Conservation (phyloP, 2,113 vertebrate species). For the Hyperoodon ampullatus region DNA sequence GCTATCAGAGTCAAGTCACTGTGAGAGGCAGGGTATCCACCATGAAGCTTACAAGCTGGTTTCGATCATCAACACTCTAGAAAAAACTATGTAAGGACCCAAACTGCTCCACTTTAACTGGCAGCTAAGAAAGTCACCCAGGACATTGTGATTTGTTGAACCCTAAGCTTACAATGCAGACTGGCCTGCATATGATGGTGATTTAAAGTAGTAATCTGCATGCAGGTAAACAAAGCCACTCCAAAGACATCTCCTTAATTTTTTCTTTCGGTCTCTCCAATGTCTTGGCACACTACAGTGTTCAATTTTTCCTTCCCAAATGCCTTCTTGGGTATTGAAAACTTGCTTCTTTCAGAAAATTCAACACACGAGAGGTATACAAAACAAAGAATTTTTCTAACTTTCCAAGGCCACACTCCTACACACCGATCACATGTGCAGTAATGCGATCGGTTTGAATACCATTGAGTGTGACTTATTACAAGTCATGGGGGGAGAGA, state of each 20-base stretch:
- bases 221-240: background rate
- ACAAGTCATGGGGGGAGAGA: background rate
- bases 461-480: background rate
- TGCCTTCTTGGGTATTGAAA: background rate
- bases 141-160: background rate
- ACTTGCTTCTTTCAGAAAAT: conserved; percentile 2
- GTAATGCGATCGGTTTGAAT: background rate
- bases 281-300: background rate
- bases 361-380: background rate
- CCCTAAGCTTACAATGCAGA: background rate
- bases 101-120: background rate
- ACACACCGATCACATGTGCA: background rate
- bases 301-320: background rate
- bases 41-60: background rate
- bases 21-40: background rate
- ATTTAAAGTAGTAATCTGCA: background rate
- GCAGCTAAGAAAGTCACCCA: background rate
- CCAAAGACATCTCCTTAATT: background rate
- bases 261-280: background rate
- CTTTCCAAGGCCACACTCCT: background rate
- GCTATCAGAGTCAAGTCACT: background rate
- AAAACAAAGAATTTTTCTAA: background rate
- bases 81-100: background rate
- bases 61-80: background rate
- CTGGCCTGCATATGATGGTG: background rate